Conservation (phyloP, 2,888 invertebrate species). For the Acrobasis suavella region DNA sequence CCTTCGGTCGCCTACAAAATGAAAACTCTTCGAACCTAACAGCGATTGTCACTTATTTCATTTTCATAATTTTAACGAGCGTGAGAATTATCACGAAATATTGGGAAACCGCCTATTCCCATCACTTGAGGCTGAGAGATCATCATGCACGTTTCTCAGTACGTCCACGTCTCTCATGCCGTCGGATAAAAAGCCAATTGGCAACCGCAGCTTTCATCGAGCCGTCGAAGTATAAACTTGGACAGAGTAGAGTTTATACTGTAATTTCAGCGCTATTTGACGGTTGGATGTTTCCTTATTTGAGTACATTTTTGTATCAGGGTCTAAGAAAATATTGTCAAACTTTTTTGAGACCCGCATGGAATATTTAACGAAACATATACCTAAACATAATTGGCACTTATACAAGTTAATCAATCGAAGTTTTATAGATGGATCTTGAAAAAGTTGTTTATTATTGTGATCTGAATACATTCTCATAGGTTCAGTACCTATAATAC, state of each 20-base stretch:
- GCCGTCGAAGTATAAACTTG: background rate
- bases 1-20: too few species aligned
- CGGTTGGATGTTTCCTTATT: background rate
- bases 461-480: too few species aligned
- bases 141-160: conserved; percentile 12
- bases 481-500: too few species aligned
- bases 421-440: too few species aligned
- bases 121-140: background rate
- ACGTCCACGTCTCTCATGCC: background rate
- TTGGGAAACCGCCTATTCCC: conserved; percentile 4
- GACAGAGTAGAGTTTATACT: background rate
- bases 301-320: too few species aligned
- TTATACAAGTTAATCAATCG: too few species aligned
- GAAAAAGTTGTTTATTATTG: too few species aligned
- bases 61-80: background rate
- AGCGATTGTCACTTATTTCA: background rate
- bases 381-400: too few species aligned
- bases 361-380: too few species aligned
- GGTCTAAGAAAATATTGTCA: too few species aligned
- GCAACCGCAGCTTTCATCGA: conserved; percentile 13
- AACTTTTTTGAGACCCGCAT: too few species aligned
- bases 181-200: conserved; percentile 11
- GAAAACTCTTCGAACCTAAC: background rate
- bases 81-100: background rate
- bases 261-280: background rate